phyloP scores from a whole-genome alignment of 2,113 vertebrate genomes.

The Marcusenius ussheri region DNA sequence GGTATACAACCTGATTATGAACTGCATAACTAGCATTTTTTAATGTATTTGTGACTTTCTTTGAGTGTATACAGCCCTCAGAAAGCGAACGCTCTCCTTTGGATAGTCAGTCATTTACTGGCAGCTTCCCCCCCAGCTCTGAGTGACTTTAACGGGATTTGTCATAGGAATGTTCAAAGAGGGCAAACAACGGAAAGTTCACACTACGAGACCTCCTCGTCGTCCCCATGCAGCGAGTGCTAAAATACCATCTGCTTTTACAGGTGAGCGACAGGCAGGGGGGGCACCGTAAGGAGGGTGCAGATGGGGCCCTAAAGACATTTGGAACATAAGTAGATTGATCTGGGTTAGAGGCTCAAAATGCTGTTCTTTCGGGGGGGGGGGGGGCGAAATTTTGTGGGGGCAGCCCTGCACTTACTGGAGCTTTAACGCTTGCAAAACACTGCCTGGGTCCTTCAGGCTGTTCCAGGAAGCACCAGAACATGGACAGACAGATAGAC shows the following conservation, averaged over 20 bases:
- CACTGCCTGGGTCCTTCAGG: not conserved
- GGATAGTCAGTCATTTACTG: not conserved
- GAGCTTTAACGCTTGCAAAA: not conserved
- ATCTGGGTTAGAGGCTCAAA: not conserved
- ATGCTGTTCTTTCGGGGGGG: not conserved
- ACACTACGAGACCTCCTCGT: constrained; percentile 84
- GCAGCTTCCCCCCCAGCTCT: not conserved
- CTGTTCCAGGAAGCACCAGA: not conserved
- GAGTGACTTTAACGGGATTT: not conserved
- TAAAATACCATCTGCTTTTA: constrained; percentile 88
- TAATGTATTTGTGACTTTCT: not conserved
- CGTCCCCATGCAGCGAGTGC: constrained; percentile 88
- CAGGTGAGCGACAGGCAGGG: constrained; percentile 59
- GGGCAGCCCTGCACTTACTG: not conserved
- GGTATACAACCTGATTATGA: not conserved
- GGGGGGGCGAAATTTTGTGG: not conserved
- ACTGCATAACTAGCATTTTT: not conserved
- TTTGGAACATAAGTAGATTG: not conserved
- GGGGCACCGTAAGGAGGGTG: not conserved
- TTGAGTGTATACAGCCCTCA: not conserved
- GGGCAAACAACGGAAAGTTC: constrained; percentile 90
- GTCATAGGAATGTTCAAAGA: constrained; percentile 81
- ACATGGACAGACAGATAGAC: not conserved
- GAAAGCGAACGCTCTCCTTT: not conserved
- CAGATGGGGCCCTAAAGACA: not conserved